phyloP scores from a whole-genome alignment of 1,140 invertebrate species.

The Drosophila takahashii region DNA sequence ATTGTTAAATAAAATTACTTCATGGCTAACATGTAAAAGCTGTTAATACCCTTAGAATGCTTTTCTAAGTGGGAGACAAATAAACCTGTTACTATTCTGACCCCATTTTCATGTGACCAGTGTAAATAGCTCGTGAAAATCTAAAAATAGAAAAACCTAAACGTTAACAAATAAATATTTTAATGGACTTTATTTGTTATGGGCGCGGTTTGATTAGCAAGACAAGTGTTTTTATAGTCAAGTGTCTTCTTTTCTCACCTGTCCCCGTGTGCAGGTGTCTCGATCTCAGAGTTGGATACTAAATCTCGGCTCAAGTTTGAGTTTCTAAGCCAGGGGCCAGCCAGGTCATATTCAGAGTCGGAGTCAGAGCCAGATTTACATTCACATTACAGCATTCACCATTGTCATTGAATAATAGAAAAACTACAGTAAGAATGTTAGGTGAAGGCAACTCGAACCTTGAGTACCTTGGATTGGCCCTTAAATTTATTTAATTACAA shows the following conservation, averaged over 20 bases:
- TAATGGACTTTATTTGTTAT: slow-evolving; percentile 13
- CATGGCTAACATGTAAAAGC: background rate
- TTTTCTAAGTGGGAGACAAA: background rate
- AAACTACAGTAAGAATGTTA: slow-evolving; percentile 12
- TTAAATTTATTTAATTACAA: too few species aligned
- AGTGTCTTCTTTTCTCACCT: slow-evolving; percentile 12
- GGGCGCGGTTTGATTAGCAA: slow-evolving; percentile 5
- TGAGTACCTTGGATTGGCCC: background rate
- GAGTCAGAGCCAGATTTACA: slow-evolving; percentile 34
- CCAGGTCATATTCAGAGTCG: slow-evolving; percentile 36
- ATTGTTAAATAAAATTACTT: background rate
- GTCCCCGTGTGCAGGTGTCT: slow-evolving; percentile 35
- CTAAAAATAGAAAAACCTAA: background rate
- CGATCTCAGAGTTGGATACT: background rate
- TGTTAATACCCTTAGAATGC: background rate
- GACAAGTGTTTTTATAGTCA: slow-evolving; percentile 14
- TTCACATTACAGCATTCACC: slow-evolving; percentile 63
- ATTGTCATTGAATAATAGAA: slow-evolving; percentile 67
- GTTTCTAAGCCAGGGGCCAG: slow-evolving; percentile 36
- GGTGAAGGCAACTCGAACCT: background rate
- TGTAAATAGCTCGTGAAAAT: slow-evolving; percentile 3
- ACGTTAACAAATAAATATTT: slow-evolving; percentile 10
- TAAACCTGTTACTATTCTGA: slow-evolving; percentile 1
- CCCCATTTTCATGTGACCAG: slow-evolving; percentile 21
- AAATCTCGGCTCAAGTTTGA: slow-evolving; percentile 4